phyloP scores from a whole-genome alignment of 92 coral and sea anemone species.

The Montipora capitata region DNA sequence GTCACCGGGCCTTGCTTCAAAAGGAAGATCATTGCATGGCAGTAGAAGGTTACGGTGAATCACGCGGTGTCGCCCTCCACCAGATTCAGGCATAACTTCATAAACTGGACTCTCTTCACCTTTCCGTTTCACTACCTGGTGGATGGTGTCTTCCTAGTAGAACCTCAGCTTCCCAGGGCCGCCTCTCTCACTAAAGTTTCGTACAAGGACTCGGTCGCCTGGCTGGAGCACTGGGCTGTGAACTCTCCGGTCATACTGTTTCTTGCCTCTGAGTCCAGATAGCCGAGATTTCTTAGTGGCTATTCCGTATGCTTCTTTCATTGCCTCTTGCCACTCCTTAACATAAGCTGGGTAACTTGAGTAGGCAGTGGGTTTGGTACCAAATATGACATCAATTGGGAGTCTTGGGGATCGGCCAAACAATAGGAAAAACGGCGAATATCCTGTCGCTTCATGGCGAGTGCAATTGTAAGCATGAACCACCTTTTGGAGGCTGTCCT shows the following conservation, averaged over 20 bases:
- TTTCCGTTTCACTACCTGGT: neutral
- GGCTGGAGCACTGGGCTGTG: neutral
- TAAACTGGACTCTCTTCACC: neutral
- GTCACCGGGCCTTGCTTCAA: slow-evolving; percentile 1
- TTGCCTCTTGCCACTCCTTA: neutral
- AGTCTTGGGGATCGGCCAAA: slow-evolving; percentile 1
- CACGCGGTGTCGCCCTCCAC: slow-evolving; percentile 8
- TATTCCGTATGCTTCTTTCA: neutral
- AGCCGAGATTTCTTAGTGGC: neutral
- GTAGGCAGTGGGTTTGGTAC: neutral
- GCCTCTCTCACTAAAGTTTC: slow-evolving; percentile 20
- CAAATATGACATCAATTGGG: neutral
- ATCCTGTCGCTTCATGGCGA: slow-evolving; percentile 9
- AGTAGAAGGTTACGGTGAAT: slow-evolving; percentile 24
- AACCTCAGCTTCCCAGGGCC: slow-evolving; percentile 36
- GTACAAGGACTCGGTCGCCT: slow-evolving; percentile 14
- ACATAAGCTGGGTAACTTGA: neutral
- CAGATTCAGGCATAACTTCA: slow-evolving; percentile 23
- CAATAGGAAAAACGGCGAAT: neutral
- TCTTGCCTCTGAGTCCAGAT: slow-evolving; percentile 5
- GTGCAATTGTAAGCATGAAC: slow-evolving; percentile 65
- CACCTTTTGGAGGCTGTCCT: too few relatives aligned
- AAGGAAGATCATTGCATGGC: slow-evolving; percentile 32
- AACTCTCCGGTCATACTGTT: slow-evolving; percentile 23
- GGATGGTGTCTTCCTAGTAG: slow-evolving; percentile 25